A percentile compares a stretch with the other conserved stretches of the same genome.
These are phyloP conservation scores for Reticulitermes speratus DNA, from an alignment of 1,140 invertebrate genomes.

Conservation along the genomic window DNA sequence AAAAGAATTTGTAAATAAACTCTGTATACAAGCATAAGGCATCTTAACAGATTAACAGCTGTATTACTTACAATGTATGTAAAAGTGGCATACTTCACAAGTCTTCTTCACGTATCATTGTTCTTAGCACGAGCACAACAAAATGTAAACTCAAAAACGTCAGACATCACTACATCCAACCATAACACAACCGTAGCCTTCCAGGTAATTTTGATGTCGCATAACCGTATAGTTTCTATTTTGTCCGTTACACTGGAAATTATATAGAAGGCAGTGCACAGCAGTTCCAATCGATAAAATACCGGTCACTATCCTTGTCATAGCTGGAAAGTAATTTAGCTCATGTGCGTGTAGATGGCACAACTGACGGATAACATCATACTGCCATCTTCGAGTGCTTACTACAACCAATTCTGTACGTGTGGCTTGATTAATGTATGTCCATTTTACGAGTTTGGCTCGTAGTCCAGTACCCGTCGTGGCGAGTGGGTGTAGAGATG, in stretches of 20 bases:
- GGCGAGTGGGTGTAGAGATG: too few species aligned
- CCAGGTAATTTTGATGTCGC: neutral
- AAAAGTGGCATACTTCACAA: conserved; percentile 1
- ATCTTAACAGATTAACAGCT: neutral
- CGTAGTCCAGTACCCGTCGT: too few species aligned
- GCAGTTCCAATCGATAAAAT: neutral
- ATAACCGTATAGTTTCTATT: neutral
- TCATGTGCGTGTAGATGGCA: too few species aligned
- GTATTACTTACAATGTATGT: neutral
- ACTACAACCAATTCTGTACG: too few species aligned
- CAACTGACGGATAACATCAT: too few species aligned
- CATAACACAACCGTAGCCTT: neutral
- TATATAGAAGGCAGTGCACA: neutral
- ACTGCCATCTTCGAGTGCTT: too few species aligned
- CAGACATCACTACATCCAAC: neutral
- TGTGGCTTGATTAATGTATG: too few species aligned
- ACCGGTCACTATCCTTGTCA: too few species aligned
- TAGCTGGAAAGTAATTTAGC: too few species aligned
- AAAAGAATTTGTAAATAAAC: too few species aligned
- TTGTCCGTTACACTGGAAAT: neutral
- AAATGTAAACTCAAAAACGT: neutral
- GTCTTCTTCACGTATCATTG: neutral
- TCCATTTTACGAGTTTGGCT: too few species aligned
- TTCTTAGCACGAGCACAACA: neutral
- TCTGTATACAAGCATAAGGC: too few species aligned